These are phyloP conservation scores for Gastrophryne carolinensis DNA, from an alignment of 2,797 vertebrate genomes.

Conservation along the genomic window DNA sequence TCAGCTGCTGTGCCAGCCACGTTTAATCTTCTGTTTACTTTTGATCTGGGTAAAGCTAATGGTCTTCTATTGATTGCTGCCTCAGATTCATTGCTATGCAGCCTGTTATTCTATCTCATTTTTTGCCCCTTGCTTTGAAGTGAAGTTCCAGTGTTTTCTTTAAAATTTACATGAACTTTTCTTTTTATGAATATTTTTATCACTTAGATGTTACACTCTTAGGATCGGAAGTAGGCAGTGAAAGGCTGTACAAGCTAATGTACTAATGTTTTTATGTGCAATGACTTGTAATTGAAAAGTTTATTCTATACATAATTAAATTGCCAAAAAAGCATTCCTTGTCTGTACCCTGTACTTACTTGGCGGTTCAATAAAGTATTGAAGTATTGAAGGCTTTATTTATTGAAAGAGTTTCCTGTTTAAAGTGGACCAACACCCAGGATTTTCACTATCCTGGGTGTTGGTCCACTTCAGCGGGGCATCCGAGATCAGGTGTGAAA, in stretches of 20 bases:
- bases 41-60: constrained; percentile 45
- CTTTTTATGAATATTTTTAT: constrained; percentile 12
- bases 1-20: constrained; percentile 30
- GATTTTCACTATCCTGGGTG: too few relatives aligned
- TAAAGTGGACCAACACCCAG: too few relatives aligned
- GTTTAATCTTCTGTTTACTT: constrained; percentile 47
- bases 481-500: too few relatives aligned
- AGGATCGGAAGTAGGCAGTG: not conserved
- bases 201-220: not conserved
- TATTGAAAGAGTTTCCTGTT: too few relatives aligned
- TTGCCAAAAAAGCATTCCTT: too few relatives aligned
- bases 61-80: constrained; percentile 50
- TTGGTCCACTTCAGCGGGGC: too few relatives aligned
- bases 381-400: too few relatives aligned
- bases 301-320: too few relatives aligned
- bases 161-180: constrained; percentile 20
- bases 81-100: constrained; percentile 51
- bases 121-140: constrained; percentile 32
- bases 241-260: not conserved
- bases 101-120: constrained; percentile 37
- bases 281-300: too few relatives aligned
- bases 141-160: constrained; percentile 22
- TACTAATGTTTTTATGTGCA: too few relatives aligned
- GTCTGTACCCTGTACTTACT: too few relatives aligned
- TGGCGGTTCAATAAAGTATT: too few relatives aligned